Percentiles rank a stretch among this genome's conserved stretches.
Conservation (phyloP, 1,140 invertebrate genomes). For the Anastrepha ludens region DNA sequence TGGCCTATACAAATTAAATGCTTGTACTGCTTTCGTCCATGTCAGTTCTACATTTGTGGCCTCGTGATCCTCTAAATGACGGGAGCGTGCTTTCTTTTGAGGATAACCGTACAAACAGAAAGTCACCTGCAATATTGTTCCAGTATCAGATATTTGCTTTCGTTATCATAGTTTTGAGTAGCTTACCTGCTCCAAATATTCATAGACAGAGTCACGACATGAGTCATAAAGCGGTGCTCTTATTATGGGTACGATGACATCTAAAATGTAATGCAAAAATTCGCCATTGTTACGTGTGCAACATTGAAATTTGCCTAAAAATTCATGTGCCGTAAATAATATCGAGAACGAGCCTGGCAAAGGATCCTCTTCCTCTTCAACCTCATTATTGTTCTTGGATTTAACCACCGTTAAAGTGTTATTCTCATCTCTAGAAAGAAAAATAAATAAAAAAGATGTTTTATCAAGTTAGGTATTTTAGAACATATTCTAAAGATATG, state of each 20-base stretch:
- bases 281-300: conserved; percentile 86
- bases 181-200: conserved; percentile 87
- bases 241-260: conserved; percentile 82
- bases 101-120: conserved; percentile 93
- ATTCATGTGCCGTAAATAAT: conserved; percentile 89
- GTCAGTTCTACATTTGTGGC: conserved; percentile 82
- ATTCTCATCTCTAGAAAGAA: conserved; percentile 55
- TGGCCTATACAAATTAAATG: conserved; percentile 91
- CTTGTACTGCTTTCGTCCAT: conserved; percentile 84
- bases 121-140: conserved; percentile 73
- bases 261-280: conserved; percentile 85
- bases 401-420: conserved; percentile 43
- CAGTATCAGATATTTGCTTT: neutral
- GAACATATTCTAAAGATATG: too few relatives aligned
- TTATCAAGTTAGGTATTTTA: too few relatives aligned
- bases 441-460: neutral
- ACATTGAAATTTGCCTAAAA: conserved; percentile 84
- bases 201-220: conserved; percentile 63
- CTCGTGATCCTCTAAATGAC: conserved; percentile 88
- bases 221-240: conserved; percentile 77
- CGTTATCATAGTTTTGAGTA: neutral
- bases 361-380: conserved; percentile 76
- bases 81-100: conserved; percentile 82
- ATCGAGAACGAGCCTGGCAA: conserved; percentile 86
- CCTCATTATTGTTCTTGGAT: neutral